Percentiles rank a stretch among this genome's conserved stretches.
These are phyloP conservation scores for Emydoidea blandingii DNA, from an alignment of 2,797 vertebrate species.

Conservation along the genomic window DNA sequence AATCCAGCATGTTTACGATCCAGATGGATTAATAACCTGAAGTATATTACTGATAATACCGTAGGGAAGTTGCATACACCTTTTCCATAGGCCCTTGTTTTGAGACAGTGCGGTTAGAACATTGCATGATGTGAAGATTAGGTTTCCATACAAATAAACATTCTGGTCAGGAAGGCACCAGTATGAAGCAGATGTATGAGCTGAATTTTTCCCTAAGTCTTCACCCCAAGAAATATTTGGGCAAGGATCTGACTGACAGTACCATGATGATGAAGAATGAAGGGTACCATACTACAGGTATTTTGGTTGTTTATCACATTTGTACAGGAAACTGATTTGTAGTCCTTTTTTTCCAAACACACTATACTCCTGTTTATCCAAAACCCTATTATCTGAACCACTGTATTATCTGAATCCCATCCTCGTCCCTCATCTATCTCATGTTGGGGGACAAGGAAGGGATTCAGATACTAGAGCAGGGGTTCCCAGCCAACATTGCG, in stretches of 20 bases:
- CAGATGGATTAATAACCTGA: background rate
- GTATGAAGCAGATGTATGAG: background rate
- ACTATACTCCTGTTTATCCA: background rate
- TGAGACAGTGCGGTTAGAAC: background rate
- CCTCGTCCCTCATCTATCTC: background rate
- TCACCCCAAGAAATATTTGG: background rate
- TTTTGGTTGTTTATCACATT: background rate
- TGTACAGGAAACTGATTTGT: background rate
- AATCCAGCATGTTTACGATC: conserved; percentile 22
- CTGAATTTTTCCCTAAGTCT: background rate
- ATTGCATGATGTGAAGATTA: background rate
- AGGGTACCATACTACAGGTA: background rate
- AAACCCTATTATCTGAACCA: background rate
- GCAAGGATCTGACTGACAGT: background rate
- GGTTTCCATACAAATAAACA: background rate
- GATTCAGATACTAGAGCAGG: background rate
- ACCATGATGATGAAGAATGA: background rate
- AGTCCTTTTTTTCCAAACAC: background rate
- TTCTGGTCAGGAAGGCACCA: background rate
- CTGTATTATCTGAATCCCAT: background rate
- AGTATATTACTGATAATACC: background rate
- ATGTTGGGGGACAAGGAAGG: background rate
- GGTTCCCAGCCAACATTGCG: background rate
- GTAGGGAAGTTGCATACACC: background rate
- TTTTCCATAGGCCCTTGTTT: background rate